Conservation (phyloP, 2,113 vertebrate species). For the Heterotilapia buettikoferi region DNA sequence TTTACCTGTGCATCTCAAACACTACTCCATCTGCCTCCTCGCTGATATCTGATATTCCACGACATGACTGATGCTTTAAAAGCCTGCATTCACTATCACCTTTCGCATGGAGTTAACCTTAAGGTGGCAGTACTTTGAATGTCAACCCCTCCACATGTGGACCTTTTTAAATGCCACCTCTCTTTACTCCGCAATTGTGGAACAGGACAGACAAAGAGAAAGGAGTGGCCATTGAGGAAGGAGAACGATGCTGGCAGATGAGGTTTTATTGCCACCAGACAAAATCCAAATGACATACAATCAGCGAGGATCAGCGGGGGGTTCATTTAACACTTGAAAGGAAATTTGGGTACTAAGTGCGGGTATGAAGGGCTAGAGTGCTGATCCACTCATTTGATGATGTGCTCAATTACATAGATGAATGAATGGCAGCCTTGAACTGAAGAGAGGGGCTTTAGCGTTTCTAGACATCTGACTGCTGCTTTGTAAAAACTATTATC, state of each 20-base stretch:
- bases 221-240: not conserved
- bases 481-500: not conserved
- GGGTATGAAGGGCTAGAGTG: conserved; percentile 27
- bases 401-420: conserved; percentile 43
- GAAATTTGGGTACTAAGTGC: conserved; percentile 38
- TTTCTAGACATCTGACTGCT: not conserved
- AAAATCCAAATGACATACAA: conserved; percentile 57
- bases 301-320: conserved; percentile 45
- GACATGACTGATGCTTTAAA: conserved; percentile 49
- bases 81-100: conserved; percentile 48
- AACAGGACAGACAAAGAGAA: conserved; percentile 53
- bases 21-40: not conserved
- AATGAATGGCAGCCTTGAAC: conserved; percentile 31
- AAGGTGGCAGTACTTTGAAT: conserved; percentile 68
- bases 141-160: conserved; percentile 63
- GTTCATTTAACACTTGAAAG: conserved; percentile 54
- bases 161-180: conserved; percentile 73
- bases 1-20: conserved; percentile 38
- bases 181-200: conserved; percentile 59
- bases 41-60: conserved; percentile 25
- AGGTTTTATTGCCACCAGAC: conserved; percentile 16
- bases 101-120: conserved; percentile 66
- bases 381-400: conserved; percentile 44
- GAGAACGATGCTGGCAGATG: conserved; percentile 8
- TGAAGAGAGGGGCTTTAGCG: not conserved